Evolutionary conservation across 2,113 vertebrate genomes (phyloP).

Genomic region (Lasiurus cinereus): DNA sequence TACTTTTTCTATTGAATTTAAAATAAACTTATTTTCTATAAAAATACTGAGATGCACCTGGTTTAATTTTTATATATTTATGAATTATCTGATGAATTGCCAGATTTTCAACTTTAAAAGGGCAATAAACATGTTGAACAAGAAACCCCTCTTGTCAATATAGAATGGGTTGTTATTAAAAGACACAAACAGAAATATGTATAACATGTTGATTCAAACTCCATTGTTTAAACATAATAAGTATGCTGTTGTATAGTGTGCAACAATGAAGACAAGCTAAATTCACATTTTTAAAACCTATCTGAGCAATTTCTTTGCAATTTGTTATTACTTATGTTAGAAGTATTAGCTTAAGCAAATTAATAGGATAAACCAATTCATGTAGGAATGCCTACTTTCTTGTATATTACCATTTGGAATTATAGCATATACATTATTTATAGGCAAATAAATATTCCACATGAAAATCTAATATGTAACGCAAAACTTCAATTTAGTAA

Average conservation of each 20-base stretch:
- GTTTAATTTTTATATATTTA: slow-evolving; percentile 13
- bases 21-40: background rate
- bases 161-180: background rate
- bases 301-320: slow-evolving; percentile 16
- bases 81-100: background rate
- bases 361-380: background rate
- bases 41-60: background rate
- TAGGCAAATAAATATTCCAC: background rate
- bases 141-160: background rate
- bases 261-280: background rate
- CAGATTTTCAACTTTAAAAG: background rate
- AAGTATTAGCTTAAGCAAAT: background rate
- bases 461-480: background rate
- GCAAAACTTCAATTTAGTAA: background rate
- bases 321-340: background rate
- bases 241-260: background rate
- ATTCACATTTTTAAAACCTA: background rate
- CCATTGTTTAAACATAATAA: background rate
- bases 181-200: background rate
- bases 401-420: background rate
- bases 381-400: background rate
- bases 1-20: background rate
- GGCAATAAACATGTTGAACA: background rate
- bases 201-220: background rate
- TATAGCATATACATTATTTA: background rate